Evolutionary conservation across 2,113 vertebrate species (phyloP), one percentile per base, ranked within the genome.

Genomic region (Suricata suricatta): DNA sequence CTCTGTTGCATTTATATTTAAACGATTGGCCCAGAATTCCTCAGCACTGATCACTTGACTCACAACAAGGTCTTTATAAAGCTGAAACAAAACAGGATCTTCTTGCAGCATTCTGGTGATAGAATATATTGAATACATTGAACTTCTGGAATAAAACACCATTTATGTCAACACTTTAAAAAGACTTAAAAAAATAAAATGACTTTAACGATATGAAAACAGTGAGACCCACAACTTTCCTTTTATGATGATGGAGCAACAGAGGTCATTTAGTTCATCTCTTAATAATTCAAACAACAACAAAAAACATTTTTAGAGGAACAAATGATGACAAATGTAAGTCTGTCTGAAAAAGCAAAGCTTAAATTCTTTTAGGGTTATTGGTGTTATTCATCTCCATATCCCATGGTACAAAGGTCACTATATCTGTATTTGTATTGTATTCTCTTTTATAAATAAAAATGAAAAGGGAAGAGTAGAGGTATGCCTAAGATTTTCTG

Each of bases 41-140:
- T 99, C 99, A 97, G 99, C 99, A 98, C 99, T 99, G 98, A 99
- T 99, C 97, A 99, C 99, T 95, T 99, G 99, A 98, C 99, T 99
- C 95, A 99, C 99, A 97, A 99, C 99, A 76, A 99, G 99, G 97
- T 99, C 99, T 99, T 99, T 99, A 98, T 99, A 99, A 94, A 99
- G 99, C 98, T 99, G 99, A 99, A 99, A 99, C 93, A 99, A 99
- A 98, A 99, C 99, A 68, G 99, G 99, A 98, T 99, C 99, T 98
- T 99, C 99, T 99, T 99, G 99, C 97, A 99, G 99, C 99, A 99
- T 99, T 99, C 99, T 99, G 97, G 89, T 92, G 98, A 98, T 68
- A 98, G 96, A 99, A 98, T 33, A 96, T 97, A 99, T 97, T 98
- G 98, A 98, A 98, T 29, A 97, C 94, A 98, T 95, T 98, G 96